Base-by-base conservation (phyloP, 2,113 vertebrate genomes). In the Chlorocebus sabaeus region DNA sequence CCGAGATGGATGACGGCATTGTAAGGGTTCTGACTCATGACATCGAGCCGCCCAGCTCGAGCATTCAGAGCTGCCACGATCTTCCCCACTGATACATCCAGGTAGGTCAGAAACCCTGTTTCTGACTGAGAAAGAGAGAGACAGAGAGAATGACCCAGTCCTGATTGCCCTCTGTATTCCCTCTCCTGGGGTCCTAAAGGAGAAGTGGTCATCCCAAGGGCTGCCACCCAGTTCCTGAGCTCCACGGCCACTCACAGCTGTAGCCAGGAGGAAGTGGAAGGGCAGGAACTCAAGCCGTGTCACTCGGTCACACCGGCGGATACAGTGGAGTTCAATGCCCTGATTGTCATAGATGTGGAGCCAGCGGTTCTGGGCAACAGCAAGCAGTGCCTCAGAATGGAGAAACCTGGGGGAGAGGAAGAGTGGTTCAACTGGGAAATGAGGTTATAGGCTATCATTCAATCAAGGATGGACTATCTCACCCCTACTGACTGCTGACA, bases 331-430 rank as follows among this genome's bases (percentile, higher is more conserved):
- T 98, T 99, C 99, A 2, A 99, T 98, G 9, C 99, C 99, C 5
- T 99, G 99, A 64, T 98, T 99, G 98, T 99, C 99, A 0, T 99
- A 99, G 45, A 99, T 98, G 83, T 99, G 98, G 6, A 99, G 98
- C 99, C 99, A 99, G 95, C 99, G 99, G 97, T 99, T 99, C 98
- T 99, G 99, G 64, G 99, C 99, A 13, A 99, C 99, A 1, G 99
- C 99, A 11, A 99, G 99, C 99, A 99, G 99, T 0, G 97, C 85
- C 97, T 99, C 99, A 0, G 96, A 99, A 95, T 99, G 99, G n/a
- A 99, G 98, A 99, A 99, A 99, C 97, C 99, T 99, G 88, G 14
- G 32, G 27, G 25, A n/a, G n/a, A 9, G 6, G 27, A 43, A 5
- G 20, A 30, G 22, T 3, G 22, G 38, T 55, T 25, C 79, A 16